Conservation (phyloP, 2,888 invertebrate genomes). For the Phlogophora meticulosa region DNA sequence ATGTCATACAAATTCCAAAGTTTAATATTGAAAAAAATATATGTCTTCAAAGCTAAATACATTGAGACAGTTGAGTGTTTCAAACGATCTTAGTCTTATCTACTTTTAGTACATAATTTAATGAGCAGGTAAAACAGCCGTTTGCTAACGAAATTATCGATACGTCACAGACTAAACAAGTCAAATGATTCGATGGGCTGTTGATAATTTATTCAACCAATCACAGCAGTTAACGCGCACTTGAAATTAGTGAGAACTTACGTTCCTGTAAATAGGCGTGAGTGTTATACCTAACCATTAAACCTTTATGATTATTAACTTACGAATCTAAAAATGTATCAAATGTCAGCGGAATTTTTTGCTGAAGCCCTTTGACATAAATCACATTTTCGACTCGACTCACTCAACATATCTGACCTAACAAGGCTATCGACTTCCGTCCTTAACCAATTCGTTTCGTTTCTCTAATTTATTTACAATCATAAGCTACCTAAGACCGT, state of each 20-base stretch:
- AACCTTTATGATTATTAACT: conserved; percentile 44
- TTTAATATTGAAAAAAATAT: background rate
- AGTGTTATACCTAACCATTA: conserved; percentile 39
- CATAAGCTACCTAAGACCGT: conserved; percentile 47
- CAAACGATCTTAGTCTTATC: conserved; percentile 1
- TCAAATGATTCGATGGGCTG: too few species aligned
- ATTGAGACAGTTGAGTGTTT: conserved; percentile 6
- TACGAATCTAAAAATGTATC: conserved; percentile 41
- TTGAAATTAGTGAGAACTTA: too few species aligned
- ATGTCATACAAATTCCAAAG: background rate
- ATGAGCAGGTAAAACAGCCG: too few species aligned
- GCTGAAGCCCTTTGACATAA: conserved; percentile 32
- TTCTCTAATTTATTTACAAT: conserved; percentile 65
- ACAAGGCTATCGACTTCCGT: conserved; percentile 57
- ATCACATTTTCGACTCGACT: conserved; percentile 49
- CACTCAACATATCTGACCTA: conserved; percentile 45
- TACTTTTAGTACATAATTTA: conserved; percentile 12
- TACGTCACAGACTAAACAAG: too few species aligned
- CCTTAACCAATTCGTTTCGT: conserved; percentile 44
- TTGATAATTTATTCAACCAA: too few species aligned
- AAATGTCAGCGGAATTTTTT: conserved; percentile 31
- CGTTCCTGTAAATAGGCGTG: background rate
- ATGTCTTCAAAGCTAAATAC: background rate
- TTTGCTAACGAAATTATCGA: too few species aligned
- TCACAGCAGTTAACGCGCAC: too few species aligned